phyloP scores from a whole-genome alignment of 2,888 invertebrate species.

The Polietes domitor region DNA sequence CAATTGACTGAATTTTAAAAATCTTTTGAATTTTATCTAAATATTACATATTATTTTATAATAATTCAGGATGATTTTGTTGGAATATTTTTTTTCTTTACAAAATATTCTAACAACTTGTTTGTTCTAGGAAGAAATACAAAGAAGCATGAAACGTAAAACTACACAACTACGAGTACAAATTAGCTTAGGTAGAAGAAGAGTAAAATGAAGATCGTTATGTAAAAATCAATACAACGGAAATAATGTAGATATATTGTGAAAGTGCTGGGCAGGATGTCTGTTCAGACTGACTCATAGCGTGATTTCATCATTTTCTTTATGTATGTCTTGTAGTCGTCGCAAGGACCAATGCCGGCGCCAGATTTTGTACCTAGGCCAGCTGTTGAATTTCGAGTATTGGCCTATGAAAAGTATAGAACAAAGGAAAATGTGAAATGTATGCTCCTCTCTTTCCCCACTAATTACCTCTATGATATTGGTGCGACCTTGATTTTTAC shows the following conservation, averaged over 20 bases:
- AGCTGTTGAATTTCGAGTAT: constrained; percentile 85
- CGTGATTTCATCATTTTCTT: constrained; percentile 81
- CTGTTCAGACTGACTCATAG: constrained; percentile 78
- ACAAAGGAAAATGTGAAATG: not conserved
- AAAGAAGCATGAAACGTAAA: constrained; percentile 61
- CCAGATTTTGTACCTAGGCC: constrained; percentile 92
- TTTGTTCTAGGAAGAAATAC: constrained; percentile 42
- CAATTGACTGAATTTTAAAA: constrained; percentile 35
- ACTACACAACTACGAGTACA: not conserved
- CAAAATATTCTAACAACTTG: constrained; percentile 24
- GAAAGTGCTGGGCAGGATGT: constrained; percentile 14
- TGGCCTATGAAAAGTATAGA: constrained; percentile 67
- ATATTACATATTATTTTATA: constrained; percentile 16
- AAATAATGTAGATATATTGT: constrained; percentile 21
- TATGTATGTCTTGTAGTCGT: constrained; percentile 81
- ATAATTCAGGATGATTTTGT: constrained; percentile 12
- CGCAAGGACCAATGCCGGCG: constrained; percentile 85
- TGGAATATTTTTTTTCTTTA: constrained; percentile 7
- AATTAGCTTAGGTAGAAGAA: constrained; percentile 12
- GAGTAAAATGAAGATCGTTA: constrained; percentile 44
- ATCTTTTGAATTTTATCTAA: constrained; percentile 22
- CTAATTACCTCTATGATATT: constrained; percentile 94
- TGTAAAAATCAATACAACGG: constrained; percentile 36
- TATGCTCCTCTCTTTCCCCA: not conserved
- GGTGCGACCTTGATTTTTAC: constrained; percentile 94